Percentiles rank a stretch among this genome's conserved stretches.
Evolutionary conservation across 2,113 vertebrate species (phyloP).

Genomic region (Crotalus viridis): DNA sequence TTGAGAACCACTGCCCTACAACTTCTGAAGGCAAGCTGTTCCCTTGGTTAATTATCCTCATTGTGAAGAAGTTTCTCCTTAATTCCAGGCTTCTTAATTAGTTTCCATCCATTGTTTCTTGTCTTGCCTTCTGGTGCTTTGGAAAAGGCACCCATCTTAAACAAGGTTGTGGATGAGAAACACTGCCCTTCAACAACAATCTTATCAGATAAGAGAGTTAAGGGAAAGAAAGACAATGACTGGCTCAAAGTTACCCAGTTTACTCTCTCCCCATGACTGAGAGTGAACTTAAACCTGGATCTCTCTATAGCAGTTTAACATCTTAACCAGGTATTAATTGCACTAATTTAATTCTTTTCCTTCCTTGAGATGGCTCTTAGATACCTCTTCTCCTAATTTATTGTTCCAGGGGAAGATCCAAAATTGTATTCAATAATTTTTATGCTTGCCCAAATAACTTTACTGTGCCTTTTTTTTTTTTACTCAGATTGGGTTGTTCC

Average conservation of each 20-base stretch:
- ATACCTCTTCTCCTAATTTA: not conserved
- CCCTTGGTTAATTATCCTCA: no score
- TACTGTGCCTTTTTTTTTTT: not conserved
- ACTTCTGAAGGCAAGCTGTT: no score
- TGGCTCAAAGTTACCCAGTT: not conserved
- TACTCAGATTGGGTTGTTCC: not conserved
- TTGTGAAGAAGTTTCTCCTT: no score
- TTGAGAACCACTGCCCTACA: no score
- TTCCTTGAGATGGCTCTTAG: not conserved
- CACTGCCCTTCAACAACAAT: not conserved
- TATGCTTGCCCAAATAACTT: constrained; percentile 9
- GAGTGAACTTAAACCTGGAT: not conserved
- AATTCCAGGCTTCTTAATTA: no score
- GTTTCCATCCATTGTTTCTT: no score
- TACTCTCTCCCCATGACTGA: not conserved
- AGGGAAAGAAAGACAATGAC: not conserved
- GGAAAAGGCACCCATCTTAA: not conserved
- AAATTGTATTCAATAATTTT: constrained; percentile 11
- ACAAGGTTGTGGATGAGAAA: no score
- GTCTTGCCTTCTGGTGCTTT: no score
- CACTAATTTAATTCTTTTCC: not conserved
- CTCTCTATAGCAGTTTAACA: not conserved
- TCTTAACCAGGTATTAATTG: not conserved
- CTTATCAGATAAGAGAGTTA: not conserved
- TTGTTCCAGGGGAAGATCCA: not conserved